phyloP scores from a whole-genome alignment of 2,797 vertebrate genomes.

The Lateolabrax maculatus region DNA sequence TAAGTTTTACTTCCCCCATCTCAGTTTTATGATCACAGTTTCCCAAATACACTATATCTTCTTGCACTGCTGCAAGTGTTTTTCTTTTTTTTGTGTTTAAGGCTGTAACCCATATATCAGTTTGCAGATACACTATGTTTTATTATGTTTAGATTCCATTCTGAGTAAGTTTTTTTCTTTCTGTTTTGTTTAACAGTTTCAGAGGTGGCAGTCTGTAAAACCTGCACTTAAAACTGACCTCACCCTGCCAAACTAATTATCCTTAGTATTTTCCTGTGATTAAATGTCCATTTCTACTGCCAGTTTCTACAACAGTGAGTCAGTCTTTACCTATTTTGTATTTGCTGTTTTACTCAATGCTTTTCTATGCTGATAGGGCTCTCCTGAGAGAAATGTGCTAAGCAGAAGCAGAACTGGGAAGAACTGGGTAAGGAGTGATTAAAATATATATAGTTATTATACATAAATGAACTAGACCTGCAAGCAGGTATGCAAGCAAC shows the following conservation, averaged over 20 bases:
- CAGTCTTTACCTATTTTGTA: neutral
- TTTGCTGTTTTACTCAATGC: constrained; percentile 2
- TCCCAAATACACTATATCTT: constrained; percentile 36
- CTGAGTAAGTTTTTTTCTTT: neutral
- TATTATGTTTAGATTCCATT: constrained; percentile 2
- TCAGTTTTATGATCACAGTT: constrained; percentile 62
- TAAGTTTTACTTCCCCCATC: constrained; percentile 63
- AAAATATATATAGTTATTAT: too few relatives aligned
- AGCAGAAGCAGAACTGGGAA: neutral
- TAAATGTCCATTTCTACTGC: constrained; percentile 23
- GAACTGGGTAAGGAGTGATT: constrained; percentile 1
- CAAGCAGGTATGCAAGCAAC: neutral
- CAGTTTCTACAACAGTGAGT: neutral
- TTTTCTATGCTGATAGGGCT: neutral
- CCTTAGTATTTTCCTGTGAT: constrained; percentile 37
- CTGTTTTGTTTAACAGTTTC: constrained; percentile 22
- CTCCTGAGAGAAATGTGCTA: neutral
- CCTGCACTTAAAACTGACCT: constrained; percentile 26
- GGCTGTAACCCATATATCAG: neutral
- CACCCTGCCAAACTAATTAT: constrained; percentile 35
- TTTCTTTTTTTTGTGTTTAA: neutral
- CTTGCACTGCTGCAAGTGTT: neutral
- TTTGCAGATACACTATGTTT: neutral
- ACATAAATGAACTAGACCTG: constrained; percentile 1
- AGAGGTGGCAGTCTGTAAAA: constrained; percentile 33